Conservation (phyloP, 2,797 vertebrate species). For the Monodelphis domestica region DNA sequence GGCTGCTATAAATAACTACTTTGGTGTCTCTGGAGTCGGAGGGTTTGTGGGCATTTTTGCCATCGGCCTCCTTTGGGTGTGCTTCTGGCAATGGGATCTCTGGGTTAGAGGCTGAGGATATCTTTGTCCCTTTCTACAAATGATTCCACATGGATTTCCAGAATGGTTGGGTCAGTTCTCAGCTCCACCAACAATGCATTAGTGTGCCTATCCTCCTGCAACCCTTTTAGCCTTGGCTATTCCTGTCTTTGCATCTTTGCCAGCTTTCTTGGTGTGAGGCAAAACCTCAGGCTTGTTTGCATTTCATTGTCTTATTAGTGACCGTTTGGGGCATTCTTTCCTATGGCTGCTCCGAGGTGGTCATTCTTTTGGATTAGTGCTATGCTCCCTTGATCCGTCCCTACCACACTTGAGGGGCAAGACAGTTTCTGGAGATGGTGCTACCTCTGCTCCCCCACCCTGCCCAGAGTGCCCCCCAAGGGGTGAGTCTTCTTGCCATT, state of each 20-base stretch:
- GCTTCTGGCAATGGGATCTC: background rate
- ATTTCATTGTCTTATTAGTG: background rate
- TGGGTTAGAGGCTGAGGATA: background rate
- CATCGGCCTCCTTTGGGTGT: background rate
- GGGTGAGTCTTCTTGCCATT: background rate
- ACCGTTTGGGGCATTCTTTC: background rate
- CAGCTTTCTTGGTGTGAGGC: background rate
- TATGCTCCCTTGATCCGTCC: background rate
- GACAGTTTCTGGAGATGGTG: background rate
- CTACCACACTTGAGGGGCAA: background rate
- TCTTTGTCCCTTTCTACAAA: background rate
- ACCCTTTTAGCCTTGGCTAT: background rate
- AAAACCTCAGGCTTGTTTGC: background rate
- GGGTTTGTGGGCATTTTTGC: background rate
- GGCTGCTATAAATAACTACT: background rate
- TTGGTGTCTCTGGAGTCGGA: background rate
- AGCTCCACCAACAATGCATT: background rate
- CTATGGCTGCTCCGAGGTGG: background rate
- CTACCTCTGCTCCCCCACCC: background rate
- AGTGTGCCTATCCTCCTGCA: background rate
- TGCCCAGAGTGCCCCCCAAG: background rate
- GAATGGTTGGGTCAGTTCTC: background rate
- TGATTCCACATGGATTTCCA: background rate
- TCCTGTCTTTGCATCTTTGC: background rate
- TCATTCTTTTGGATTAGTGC: background rate